phyloP scores from a whole-genome alignment of 2,888 invertebrate genomes.

The Drosophila paucipuncta region DNA sequence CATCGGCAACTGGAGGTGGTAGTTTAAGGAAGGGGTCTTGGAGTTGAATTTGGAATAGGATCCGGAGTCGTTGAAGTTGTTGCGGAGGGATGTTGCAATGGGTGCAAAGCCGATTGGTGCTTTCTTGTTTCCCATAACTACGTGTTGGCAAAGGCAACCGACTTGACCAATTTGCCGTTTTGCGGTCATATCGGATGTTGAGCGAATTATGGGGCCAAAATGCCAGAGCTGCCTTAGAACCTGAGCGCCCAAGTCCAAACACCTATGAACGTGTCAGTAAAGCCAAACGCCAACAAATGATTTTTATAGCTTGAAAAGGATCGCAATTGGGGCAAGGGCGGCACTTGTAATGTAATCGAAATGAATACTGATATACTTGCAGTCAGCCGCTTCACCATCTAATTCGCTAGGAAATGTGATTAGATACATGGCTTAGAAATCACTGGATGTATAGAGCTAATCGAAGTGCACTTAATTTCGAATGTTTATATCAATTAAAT shows the following conservation, averaged over 20 bases:
- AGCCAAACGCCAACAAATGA: slow-evolving; percentile 29
- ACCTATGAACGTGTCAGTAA: slow-evolving; percentile 17
- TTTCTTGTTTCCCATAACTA: slow-evolving; percentile 33
- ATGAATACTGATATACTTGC: slow-evolving; percentile 22
- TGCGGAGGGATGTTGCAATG: slow-evolving; percentile 7
- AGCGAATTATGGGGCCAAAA: slow-evolving; percentile 58
- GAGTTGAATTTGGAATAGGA: slow-evolving; percentile 19
- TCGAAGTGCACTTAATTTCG: not conserved
- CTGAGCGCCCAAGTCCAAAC: not conserved
- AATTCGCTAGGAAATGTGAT: not conserved
- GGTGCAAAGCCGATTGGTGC: slow-evolving; percentile 32
- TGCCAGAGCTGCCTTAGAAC: not conserved
- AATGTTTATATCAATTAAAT: not conserved
- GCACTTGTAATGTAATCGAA: slow-evolving; percentile 13
- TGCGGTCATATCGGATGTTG: slow-evolving; percentile 68
- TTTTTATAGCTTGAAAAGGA: slow-evolving; percentile 16
- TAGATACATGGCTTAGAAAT: not conserved
- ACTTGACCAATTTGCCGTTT: slow-evolving; percentile 75
- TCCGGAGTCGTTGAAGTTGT: slow-evolving; percentile 14
- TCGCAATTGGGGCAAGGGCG: not conserved
- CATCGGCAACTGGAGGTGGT: slow-evolving; percentile 3
- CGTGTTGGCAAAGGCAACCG: slow-evolving; percentile 40
- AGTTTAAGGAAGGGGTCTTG: slow-evolving; percentile 1
- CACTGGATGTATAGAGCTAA: not conserved
- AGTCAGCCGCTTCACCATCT: slow-evolving; percentile 2